Evolutionary conservation across 1,140 invertebrate species (phyloP).

Genomic region (Philotrypesis tridentata): DNA sequence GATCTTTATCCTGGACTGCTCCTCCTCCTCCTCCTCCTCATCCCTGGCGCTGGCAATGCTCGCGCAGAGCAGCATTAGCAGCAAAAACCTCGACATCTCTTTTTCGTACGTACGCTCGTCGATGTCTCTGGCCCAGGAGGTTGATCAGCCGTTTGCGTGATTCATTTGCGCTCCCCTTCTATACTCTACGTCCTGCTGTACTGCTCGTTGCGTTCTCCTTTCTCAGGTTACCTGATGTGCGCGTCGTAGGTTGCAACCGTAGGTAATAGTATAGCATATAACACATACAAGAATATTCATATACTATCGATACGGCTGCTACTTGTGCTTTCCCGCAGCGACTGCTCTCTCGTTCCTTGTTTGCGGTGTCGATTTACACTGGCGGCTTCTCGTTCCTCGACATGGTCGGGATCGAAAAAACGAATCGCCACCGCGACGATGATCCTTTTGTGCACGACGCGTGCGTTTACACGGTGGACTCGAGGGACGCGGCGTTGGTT

Average conservation of each 20-base stretch:
- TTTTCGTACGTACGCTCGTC: constrained; percentile 6
- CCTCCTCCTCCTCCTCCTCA: constrained; percentile 2
- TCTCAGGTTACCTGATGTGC: constrained; percentile 43
- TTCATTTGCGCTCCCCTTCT: constrained; percentile 16
- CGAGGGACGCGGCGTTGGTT: neutral
- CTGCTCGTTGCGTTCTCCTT: constrained; percentile 3
- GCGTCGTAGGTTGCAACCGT: neutral
- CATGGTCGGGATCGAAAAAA: neutral
- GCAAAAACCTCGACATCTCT: constrained; percentile 2
- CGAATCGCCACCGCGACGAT: too few species aligned
- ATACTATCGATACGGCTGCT: neutral
- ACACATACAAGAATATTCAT: too few species aligned
- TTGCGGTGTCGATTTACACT: neutral
- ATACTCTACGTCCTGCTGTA: neutral
- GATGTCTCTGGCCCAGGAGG: neutral
- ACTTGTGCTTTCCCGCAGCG: too few species aligned
- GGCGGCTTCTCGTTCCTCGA: neutral
- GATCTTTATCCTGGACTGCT: constrained; percentile 54
- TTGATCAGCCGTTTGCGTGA: constrained; percentile 18
- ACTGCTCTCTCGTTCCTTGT: neutral
- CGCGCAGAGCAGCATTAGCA: constrained; percentile 9
- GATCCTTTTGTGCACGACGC: neutral
- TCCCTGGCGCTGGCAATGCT: constrained; percentile 10
- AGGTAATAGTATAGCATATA: too few species aligned
- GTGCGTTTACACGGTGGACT: neutral